phyloP scores from a whole-genome alignment of 2,797 vertebrate species.

The Haliaeetus albicilla region DNA sequence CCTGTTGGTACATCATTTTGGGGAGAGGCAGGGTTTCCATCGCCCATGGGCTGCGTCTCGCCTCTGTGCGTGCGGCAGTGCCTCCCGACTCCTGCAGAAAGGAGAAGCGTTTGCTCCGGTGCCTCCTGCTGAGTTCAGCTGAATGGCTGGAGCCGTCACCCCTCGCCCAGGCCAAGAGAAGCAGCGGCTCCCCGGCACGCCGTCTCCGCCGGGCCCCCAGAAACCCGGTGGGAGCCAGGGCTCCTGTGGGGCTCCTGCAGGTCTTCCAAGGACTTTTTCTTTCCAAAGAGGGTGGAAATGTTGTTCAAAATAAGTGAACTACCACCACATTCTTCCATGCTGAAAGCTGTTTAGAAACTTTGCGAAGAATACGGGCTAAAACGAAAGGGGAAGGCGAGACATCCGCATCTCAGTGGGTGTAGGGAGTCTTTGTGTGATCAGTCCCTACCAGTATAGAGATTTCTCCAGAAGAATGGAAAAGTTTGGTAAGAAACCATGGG shows the following conservation, averaged over 20 bases:
- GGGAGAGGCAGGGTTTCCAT: background rate
- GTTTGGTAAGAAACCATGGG: background rate
- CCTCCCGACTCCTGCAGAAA: background rate
- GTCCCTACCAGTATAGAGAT: background rate
- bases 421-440: background rate
- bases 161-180: background rate
- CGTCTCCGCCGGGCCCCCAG: background rate
- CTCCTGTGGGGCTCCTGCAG: background rate
- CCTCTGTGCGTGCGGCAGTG: rapidly evolving
- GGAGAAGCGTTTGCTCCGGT: background rate
- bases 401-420: background rate
- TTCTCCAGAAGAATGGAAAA: background rate
- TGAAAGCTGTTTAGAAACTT: background rate
- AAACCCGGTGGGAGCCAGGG: background rate
- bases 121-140: background rate
- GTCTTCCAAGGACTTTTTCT: background rate
- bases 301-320: background rate
- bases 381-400: background rate
- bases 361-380: background rate
- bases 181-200: rapidly evolving
- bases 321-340: background rate
- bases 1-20: rapidly evolving
- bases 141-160: background rate
- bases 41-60: rapidly evolving
- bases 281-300: background rate